A percentile compares a stretch with the other conserved stretches of the same genome.
These are phyloP conservation scores for Melanocharis versteri DNA, from an alignment of 2,113 vertebrate species.

Conservation along the genomic window DNA sequence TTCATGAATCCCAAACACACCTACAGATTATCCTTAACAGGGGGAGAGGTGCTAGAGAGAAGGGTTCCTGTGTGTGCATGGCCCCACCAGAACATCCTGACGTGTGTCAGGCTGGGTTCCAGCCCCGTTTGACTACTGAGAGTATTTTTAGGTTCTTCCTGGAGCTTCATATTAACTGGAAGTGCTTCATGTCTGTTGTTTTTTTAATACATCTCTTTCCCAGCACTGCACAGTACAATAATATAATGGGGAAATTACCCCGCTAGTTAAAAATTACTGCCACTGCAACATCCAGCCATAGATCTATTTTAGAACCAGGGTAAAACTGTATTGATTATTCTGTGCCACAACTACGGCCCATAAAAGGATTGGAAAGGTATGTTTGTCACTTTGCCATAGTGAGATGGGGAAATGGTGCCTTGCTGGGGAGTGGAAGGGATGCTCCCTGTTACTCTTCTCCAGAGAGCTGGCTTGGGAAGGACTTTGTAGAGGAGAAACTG, in stretches of 20 bases:
- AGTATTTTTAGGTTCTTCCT: conserved; percentile 55
- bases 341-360: background rate
- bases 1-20: background rate
- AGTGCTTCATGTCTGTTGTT: conserved; percentile 45
- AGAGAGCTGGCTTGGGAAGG: background rate
- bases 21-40: background rate
- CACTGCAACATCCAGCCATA: conserved; percentile 18
- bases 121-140: background rate
- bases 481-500: background rate
- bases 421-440: background rate
- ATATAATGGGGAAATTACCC: conserved; percentile 68
- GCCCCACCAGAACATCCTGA: background rate
- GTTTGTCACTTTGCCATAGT: conserved; percentile 6
- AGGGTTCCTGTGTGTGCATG: background rate
- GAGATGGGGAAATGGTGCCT: background rate
- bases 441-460: background rate
- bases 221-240: conserved; percentile 51
- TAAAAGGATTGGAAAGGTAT: conserved; percentile 52
- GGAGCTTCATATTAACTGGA: conserved; percentile 61
- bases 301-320: conserved; percentile 66
- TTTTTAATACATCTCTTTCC: conserved; percentile 57
- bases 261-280: conserved; percentile 67
- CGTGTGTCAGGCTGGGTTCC: background rate
- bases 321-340: conserved; percentile 51
- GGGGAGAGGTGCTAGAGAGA: background rate